Evolutionary conservation across 2,888 invertebrate species (phyloP), one percentile per base, ranked within the genome.

Genomic region (Ormyrus pomaceus): DNA sequence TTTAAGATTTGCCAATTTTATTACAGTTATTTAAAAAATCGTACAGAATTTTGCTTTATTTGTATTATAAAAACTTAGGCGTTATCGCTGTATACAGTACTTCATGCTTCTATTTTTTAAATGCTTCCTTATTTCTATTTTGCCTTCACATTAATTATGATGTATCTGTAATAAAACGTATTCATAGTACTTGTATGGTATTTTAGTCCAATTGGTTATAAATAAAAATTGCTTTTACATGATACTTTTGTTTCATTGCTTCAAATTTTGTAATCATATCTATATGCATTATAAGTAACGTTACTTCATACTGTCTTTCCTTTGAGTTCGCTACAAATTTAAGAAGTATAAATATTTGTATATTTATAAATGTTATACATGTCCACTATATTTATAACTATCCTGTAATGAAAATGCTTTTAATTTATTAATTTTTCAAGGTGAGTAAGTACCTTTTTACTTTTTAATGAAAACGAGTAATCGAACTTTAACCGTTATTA

Each of bases 191-290:
- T 7, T 77, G 77, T 77, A 77, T 70, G 56, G 51, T 10, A 70
- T 77, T 64, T 64, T 50, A 70, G 50, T 64, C 68, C 7, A 48
- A 55, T 68, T 62, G 45, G 19, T 68, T 68, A 73, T 70, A n/a
- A 78, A 79, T 79, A 79, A 79, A 79, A 64, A 78, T 74, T 58
- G 70, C 13, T 72, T 72, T 66, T 53, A 59, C 66, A 69, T 55
- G 8, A 65, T 50, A 48, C 10, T 56, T 77, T 72, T 71, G 66
- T 77, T 70, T 77, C 66, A 71, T 80, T 64, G n/a, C 34, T 65
- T 71, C 48, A 55, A 62, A 56, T 55, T 64, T 59, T 55, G 45
- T 45, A 34, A 34, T 34, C 34, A 34, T 34, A 34, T 53, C 2
- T 10, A 10, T 53, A 53, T 53, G 2, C 2, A 53, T 53, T 5